Evolutionary conservation across 53 echinoderm and acorn worm species (phyloP), one percentile per base, ranked within the genome.

Genomic region (Luidia sarsii): DNA sequence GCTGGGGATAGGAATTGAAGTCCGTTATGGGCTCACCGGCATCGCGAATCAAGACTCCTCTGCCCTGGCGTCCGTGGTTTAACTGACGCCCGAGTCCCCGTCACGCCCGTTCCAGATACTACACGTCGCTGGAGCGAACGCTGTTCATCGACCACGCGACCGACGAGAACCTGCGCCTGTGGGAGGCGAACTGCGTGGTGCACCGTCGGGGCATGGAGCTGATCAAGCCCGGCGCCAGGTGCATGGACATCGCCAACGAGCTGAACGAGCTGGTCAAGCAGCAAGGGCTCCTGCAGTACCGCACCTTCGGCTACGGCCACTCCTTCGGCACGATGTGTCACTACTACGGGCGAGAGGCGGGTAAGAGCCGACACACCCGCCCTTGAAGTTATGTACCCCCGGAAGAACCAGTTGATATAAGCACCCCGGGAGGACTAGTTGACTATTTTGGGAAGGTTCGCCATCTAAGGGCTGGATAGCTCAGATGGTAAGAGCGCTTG

Each of bases 221-320:
- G 28, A 79, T 95, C 39, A 85, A 67, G 23, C 92, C 95, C 14
- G 95, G 95, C 9, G 86, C 85, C 9, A 83, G 69, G 43, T 92
- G 92, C 23, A 63, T 75, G 32, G 95, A 95, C 45, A 64, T 95
- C 48, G 95, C 95, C 3, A 56, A 29, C 2, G 92, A 92, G 55
- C 57, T 95, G 39, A 95, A 95, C 59, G 89, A 88, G 28, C 36
- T 95, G 4, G 90, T 60, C 80, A 62, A 64, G 31, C 56, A 87
- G 39, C 65, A 88, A 46, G 64, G 90, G 35, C 50, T 95, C 10
- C 67, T 95, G 24, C 55, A 95, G 48, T 90, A 90, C 52, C 84
- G 95, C 2, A 90, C 87, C 55, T 95, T 95, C 67, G 95, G 95
- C 16, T 95, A 95, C 39, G 95, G 95, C 2, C 95, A 95, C 41